Evolutionary conservation across 2,113 vertebrate species (phyloP).

Genomic region (Girardinichthys multiradiatus): DNA sequence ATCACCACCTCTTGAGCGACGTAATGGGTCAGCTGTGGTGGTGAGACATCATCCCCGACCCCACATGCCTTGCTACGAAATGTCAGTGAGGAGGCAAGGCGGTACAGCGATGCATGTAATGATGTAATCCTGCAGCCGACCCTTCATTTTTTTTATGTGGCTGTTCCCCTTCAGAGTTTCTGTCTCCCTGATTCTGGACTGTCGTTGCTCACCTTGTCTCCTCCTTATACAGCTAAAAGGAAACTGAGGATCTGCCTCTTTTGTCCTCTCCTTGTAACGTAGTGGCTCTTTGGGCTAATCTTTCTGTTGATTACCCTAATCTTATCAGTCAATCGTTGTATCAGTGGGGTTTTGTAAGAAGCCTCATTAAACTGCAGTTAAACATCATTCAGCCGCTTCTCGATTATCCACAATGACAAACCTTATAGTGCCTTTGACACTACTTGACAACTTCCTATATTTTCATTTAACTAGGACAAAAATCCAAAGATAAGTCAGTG

Average conservation of each 20-base stretch:
- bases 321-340: constrained; percentile 54
- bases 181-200: constrained; percentile 17
- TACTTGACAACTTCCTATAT: neutral
- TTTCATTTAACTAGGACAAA: neutral
- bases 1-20: constrained; percentile 65
- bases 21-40: constrained; percentile 57
- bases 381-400: constrained; percentile 34
- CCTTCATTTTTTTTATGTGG: constrained; percentile 29
- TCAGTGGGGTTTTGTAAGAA: constrained; percentile 45
- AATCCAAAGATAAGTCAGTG: neutral
- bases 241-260: constrained; percentile 14
- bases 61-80: constrained; percentile 49
- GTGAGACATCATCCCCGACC: constrained; percentile 61
- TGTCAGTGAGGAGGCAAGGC: constrained; percentile 46
- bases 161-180: constrained; percentile 4
- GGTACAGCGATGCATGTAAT: constrained; percentile 30
- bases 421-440: neutral
- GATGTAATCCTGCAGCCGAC: constrained; percentile 63
- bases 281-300: constrained; percentile 53
- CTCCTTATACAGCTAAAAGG: constrained; percentile 26
- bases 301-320: constrained; percentile 59
- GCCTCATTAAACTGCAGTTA: constrained; percentile 46
- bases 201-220: constrained; percentile 20
- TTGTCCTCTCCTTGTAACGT: constrained; percentile 20
- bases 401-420: constrained; percentile 33